These are phyloP conservation scores for Eupsittula cactorum DNA, from an alignment of 2,113 vertebrate species.

Conservation along the genomic window DNA sequence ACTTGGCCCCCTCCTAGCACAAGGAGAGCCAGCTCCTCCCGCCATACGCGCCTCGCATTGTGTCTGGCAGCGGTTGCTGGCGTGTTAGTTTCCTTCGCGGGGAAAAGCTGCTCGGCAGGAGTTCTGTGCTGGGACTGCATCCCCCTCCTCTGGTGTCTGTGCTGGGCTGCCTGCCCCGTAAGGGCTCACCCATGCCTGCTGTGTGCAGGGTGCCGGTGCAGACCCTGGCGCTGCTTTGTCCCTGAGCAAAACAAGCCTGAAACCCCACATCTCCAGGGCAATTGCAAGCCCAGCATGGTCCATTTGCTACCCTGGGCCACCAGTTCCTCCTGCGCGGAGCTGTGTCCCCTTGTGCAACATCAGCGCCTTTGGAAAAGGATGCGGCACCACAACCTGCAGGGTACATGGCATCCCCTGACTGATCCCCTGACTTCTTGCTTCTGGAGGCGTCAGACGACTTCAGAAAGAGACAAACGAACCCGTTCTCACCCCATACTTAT, in stretches of 20 bases:
- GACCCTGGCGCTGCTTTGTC: not conserved
- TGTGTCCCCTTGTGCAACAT: rapidly evolving
- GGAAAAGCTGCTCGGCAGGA: not conserved
- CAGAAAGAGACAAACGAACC: not conserved
- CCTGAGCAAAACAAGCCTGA: not conserved
- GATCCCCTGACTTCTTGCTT: not conserved
- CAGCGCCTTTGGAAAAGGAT: not conserved
- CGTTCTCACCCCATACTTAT: rapidly evolving
- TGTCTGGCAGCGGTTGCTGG: not conserved
- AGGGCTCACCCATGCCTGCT: not conserved
- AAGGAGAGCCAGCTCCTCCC: not conserved
- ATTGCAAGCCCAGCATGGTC: rapidly evolving
- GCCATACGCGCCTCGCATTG: rapidly evolving
- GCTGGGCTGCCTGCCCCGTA: not conserved
- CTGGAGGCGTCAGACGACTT: rapidly evolving
- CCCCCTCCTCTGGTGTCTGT: not conserved
- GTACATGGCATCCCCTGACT: not conserved
- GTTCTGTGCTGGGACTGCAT: not conserved
- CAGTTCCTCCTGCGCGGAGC: not conserved
- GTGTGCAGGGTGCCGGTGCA: not conserved
- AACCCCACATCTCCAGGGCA: not conserved
- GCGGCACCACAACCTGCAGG: rapidly evolving
- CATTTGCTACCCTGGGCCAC: not conserved
- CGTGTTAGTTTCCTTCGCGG: rapidly evolving
- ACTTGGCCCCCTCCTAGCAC: not conserved